phyloP scores from a whole-genome alignment of 1,140 invertebrate species.

The Galendromus occidentalis region DNA sequence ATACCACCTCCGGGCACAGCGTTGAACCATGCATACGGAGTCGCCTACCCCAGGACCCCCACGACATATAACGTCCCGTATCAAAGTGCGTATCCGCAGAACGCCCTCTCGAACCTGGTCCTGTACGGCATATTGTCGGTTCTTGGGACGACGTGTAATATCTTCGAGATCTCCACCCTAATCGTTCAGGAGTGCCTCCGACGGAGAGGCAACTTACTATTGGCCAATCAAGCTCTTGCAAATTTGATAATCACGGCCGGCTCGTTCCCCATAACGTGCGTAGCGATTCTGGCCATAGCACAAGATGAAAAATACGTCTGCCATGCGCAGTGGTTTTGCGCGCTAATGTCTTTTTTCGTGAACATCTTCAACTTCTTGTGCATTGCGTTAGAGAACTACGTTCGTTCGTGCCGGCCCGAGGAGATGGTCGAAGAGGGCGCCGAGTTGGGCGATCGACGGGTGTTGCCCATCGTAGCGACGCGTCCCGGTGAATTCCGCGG shows the following conservation, averaged over 20 bases:
- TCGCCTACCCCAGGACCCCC: neutral
- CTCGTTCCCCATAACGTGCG: constrained; percentile 46
- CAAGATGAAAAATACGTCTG: constrained; percentile 39
- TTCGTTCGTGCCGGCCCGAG: constrained; percentile 16
- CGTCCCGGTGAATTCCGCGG: constrained; percentile 13
- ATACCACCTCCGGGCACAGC: constrained; percentile 9
- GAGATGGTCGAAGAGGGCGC: neutral
- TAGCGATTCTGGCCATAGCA: constrained; percentile 38
- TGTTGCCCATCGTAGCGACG: constrained; percentile 11
- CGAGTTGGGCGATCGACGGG: neutral
- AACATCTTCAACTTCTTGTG: constrained; percentile 41
- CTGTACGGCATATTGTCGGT: constrained; percentile 17
- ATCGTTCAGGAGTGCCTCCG: constrained; percentile 17
- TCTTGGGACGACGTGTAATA: constrained; percentile 18
- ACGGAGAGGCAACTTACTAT: constrained; percentile 44
- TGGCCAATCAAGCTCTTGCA: constrained; percentile 51
- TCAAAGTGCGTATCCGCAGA: constrained; percentile 8
- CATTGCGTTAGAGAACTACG: constrained; percentile 36
- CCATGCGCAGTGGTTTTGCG: constrained; percentile 42
- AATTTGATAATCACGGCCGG: constrained; percentile 48
- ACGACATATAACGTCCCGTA: constrained; percentile 1
- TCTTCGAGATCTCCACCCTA: constrained; percentile 18
- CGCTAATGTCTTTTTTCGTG: constrained; percentile 42
- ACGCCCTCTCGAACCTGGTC: constrained; percentile 12
- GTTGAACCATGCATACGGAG: constrained; percentile 3